Percentiles rank a stretch among this genome's conserved stretches.
phyloP scores from a whole-genome alignment of 2,113 vertebrate species.

The Percina caprodes region DNA sequence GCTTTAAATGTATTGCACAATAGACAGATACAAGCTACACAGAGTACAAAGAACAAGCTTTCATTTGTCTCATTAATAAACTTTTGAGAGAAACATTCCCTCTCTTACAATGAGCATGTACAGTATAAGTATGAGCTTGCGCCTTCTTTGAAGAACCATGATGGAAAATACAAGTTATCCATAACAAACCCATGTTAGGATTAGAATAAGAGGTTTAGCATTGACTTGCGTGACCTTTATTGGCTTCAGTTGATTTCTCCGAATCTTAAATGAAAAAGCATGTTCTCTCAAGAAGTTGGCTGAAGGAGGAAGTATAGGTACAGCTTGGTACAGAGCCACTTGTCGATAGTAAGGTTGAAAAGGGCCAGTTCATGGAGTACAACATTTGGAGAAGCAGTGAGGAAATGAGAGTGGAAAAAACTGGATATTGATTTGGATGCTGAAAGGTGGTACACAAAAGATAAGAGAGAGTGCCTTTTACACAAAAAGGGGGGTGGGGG shows the following conservation, averaged over 20 bases:
- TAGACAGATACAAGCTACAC: conserved; percentile 2
- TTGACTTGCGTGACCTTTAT: conserved; percentile 61
- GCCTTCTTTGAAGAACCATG: not conserved
- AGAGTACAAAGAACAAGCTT: conserved; percentile 17
- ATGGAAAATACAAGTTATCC: conserved; percentile 62
- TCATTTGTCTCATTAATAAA: conserved; percentile 27
- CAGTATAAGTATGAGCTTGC: conserved; percentile 13
- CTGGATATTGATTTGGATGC: conserved; percentile 58
- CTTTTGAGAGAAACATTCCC: not conserved
- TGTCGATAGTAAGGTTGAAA: conserved; percentile 31
- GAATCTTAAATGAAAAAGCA: conserved; percentile 52
- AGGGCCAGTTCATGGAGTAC: conserved; percentile 19
- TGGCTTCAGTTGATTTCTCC: conserved; percentile 52
- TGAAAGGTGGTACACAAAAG: conserved; percentile 49
- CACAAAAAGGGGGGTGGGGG: conserved; percentile 27
- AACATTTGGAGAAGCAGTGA: conserved; percentile 11
- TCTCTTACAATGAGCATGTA: conserved; percentile 1
- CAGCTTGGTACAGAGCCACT: conserved; percentile 43
- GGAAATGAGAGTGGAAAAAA: conserved; percentile 27
- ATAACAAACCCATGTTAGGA: conserved; percentile 80
- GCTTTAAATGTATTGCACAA: conserved; percentile 37
- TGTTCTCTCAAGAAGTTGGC: conserved; percentile 37
- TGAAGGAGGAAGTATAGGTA: conserved; percentile 8
- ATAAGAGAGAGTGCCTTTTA: conserved; percentile 37
- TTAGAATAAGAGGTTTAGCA: conserved; percentile 85